Base-by-base conservation (phyloP, 1,140 invertebrate genomes). In the Drosophila ananassae region DNA sequence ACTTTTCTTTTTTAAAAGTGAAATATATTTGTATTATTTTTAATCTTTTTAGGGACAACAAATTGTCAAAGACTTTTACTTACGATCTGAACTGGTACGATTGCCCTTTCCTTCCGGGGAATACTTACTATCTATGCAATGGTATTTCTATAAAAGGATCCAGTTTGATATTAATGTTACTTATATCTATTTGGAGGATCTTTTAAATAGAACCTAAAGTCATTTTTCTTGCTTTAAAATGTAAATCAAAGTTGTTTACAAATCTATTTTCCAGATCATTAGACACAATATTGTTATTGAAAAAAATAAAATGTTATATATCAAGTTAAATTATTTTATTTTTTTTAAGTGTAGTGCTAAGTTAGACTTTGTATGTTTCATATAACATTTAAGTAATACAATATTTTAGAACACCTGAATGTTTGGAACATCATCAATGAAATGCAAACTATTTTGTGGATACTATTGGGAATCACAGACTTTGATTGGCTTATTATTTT, bases 91-190 rank as follows among this genome's bases (percentile, higher is more conserved):
- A 8, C 41, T 44, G 6, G n/a, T 44, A 9, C n/a, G 5, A 17
- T 44, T 44, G 8, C 41, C 41, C 41, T 17, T 44, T 44, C 41
- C 41, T 21, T 44, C 41, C 5, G 41, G 41, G n/a, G 41, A 44
- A 6, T 44, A 17, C 8, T 44, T 44, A n/a, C 6, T 44, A 13
- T 44, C 41, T 1, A 13, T 44, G 41, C 41, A 9, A 2, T 44
- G 41, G 41, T 44, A 44, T 12, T 44, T 44, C 41, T 21, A 44
- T 8, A 44, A 44, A 21, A 44, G 8, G 6, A 6, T 44, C 1
- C n/a, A 13, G 41, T 44, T 13, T 21, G 41, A 44, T 17, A 44
- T 21, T 44, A 44, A 44, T 44, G 13, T 44, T 1, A 44, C 41
- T 2, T 44, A 17, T 44, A 0, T 44, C 2, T 44, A 7, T 21